phyloP scores from a whole-genome alignment of 2,888 invertebrate genomes.

The Apamea monoglypha region DNA sequence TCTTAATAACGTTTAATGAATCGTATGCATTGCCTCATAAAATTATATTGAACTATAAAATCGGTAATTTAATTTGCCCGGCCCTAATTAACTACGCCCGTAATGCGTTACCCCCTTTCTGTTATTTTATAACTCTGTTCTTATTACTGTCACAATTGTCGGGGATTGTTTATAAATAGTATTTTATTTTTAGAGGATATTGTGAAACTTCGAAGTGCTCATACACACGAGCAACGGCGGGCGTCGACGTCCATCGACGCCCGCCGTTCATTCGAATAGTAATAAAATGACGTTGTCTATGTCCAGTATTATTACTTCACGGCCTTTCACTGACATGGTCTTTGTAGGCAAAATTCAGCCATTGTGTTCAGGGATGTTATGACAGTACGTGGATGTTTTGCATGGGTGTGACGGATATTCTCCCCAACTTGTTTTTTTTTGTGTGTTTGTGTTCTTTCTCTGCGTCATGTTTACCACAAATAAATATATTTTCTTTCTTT shows the following conservation, averaged over 20 bases:
- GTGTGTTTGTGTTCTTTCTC: no score
- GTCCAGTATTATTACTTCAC: no score
- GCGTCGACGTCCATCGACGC: no score
- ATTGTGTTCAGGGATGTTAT: neutral
- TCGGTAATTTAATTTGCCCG: constrained; percentile 46
- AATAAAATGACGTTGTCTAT: neutral
- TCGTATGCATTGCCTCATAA: constrained; percentile 47
- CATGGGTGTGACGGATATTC: no score
- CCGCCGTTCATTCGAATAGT: no score
- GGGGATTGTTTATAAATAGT: neutral
- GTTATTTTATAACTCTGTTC: constrained; percentile 22
- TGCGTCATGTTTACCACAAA: no score
- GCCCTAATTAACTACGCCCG: constrained; percentile 40
- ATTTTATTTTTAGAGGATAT: neutral
- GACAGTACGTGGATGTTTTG: neutral
- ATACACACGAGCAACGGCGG: no score
- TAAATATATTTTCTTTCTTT: no score
- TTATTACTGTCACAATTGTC: constrained; percentile 1
- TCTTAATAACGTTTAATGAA: constrained; percentile 42
- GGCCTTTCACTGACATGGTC: neutral
- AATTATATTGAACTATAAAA: constrained; percentile 62
- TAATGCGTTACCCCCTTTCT: constrained; percentile 24
- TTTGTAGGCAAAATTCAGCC: neutral
- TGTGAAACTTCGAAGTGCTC: no score
- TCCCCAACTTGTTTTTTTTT: no score